Evolutionary conservation across 2,888 invertebrate species (phyloP).

Genomic region (Tetranychus piercei): DNA sequence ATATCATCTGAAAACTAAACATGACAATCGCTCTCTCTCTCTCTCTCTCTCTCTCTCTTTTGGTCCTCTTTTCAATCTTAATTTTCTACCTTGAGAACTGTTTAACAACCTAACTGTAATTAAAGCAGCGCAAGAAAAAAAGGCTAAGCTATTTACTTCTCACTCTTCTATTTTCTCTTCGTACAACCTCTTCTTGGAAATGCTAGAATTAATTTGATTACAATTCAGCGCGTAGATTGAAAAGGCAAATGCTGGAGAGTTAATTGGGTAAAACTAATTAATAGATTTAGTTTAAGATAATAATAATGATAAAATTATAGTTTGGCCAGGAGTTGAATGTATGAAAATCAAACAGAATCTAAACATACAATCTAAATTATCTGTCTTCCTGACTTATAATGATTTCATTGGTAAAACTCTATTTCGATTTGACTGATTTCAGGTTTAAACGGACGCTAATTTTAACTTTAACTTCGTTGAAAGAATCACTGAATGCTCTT

Average conservation of each 20-base stretch:
- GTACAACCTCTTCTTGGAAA: background rate
- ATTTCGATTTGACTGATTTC: too few species aligned
- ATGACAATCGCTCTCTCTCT: background rate
- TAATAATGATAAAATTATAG: background rate
- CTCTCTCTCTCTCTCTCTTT: background rate
- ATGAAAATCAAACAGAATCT: too few species aligned
- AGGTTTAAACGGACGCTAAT: too few species aligned
- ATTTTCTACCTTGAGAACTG: background rate
- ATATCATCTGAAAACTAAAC: background rate
- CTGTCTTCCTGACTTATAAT: too few species aligned
- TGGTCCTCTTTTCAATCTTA: background rate
- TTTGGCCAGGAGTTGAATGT: background rate
- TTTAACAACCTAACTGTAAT: background rate
- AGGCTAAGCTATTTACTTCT: background rate
- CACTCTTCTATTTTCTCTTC: background rate
- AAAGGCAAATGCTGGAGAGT: background rate
- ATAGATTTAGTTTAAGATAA: background rate
- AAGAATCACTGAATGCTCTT: too few species aligned
- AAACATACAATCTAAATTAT: too few species aligned
- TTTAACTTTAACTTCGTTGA: too few species aligned
- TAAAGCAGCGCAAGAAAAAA: background rate
- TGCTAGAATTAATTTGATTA: background rate
- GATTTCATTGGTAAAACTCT: too few species aligned
- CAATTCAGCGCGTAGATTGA: background rate
- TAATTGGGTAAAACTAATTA: background rate